A percentile compares a stretch with the other conserved stretches of the same genome.
phyloP scores from a whole-genome alignment of 2,113 vertebrate genomes.

The Sapayoa aenigma region DNA sequence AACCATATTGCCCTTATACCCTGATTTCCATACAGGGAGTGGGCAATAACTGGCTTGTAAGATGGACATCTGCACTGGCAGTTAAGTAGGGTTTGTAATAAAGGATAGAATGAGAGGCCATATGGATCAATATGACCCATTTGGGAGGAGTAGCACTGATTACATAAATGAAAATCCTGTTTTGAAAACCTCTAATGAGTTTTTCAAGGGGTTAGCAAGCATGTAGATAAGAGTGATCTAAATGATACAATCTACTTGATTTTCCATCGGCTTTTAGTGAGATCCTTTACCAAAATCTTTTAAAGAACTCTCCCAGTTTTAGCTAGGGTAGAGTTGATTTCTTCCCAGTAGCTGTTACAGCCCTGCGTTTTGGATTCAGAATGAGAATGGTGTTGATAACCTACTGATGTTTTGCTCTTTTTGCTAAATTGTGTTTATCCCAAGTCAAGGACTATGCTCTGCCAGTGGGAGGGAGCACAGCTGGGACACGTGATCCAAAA shows the following conservation, averaged over 20 bases:
- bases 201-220: background rate
- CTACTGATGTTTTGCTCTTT: background rate
- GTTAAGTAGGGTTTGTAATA: conserved; percentile 1
- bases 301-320: background rate
- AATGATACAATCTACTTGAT: background rate
- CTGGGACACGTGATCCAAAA: background rate
- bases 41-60: background rate
- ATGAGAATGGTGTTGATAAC: background rate
- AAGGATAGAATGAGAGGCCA: background rate
- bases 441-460: background rate
- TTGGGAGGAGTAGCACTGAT: background rate
- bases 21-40: background rate
- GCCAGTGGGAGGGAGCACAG: background rate
- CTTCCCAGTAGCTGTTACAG: background rate
- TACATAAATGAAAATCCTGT: background rate
- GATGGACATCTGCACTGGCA: background rate
- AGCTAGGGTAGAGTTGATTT: background rate
- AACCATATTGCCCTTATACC: background rate
- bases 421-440: background rate
- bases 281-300: background rate
- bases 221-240: background rate
- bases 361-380: background rate
- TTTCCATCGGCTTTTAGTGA: background rate
- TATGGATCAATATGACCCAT: conserved; percentile 5
- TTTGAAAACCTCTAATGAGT: conserved; percentile 15